phyloP scores from a whole-genome alignment of 1,140 invertebrate genomes.

The Saxidomus purpurata region DNA sequence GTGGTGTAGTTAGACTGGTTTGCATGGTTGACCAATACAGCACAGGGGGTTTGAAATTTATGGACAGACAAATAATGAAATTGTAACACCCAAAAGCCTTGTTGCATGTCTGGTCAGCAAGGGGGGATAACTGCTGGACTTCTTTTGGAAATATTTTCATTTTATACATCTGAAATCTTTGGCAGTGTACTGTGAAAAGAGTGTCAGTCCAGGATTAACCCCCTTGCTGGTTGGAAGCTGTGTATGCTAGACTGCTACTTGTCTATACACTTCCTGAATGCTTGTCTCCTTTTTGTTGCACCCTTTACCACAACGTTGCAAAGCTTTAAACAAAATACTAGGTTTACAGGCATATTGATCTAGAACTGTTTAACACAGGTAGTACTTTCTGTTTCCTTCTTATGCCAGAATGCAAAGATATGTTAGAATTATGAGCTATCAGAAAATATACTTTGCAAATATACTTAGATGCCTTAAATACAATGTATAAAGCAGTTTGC shows the following conservation, averaged over 20 bases:
- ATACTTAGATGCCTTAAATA: no score
- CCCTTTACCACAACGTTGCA: not conserved
- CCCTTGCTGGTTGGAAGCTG: constrained; percentile 59
- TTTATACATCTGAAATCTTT: not conserved
- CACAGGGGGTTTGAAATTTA: constrained; percentile 56
- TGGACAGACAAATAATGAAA: constrained; percentile 35
- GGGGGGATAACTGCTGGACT: constrained; percentile 71
- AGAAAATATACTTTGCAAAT: no score
- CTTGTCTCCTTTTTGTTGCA: constrained; percentile 15
- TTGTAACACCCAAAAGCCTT: not conserved
- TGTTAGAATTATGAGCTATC: no score
- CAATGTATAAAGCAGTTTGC: not conserved
- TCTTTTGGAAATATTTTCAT: not conserved
- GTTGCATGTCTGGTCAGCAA: constrained; percentile 64
- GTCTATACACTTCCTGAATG: constrained; percentile 20
- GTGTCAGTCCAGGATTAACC: constrained; percentile 64
- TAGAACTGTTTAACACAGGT: not conserved
- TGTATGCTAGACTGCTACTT: constrained; percentile 50
- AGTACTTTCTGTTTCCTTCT: not conserved
- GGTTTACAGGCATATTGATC: not conserved
- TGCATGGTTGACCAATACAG: constrained; percentile 64
- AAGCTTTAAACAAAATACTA: not conserved
- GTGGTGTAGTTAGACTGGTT: constrained; percentile 64
- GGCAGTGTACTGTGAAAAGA: not conserved
- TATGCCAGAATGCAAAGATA: not conserved